Base-by-base conservation (phyloP, 2,888 invertebrate species). In the Euproctis similis region DNA sequence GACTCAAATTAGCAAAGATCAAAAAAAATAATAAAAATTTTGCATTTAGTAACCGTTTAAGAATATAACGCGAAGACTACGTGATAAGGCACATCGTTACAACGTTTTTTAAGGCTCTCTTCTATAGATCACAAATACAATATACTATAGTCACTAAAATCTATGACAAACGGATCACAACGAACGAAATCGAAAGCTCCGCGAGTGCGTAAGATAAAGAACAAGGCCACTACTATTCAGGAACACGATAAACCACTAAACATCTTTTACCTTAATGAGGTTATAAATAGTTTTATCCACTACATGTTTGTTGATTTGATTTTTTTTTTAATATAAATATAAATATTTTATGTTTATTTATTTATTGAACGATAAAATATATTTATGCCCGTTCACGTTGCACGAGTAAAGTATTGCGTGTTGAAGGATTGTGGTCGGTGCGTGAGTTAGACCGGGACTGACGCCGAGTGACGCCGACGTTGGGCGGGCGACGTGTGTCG, bases 21-120 rank as follows among this genome's bases (percentile, higher is more conserved):
- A 33, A 46, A 39, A n/a, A n/a, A n/a, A n/a, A n/a, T n/a, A n/a
- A n/a, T n/a, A n/a, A n/a, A n/a, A n/a, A n/a, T n/a, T n/a, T n/a
- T n/a, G n/a, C n/a, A n/a, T n/a, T n/a, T n/a, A n/a, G n/a, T n/a
- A n/a, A n/a, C n/a, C n/a, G n/a, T n/a, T n/a, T n/a, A n/a, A n/a
- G n/a, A n/a, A 42, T 38, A 47, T 42, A 51, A 51, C 53, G 54
- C 49, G 38, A 59, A 57, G 59, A 68, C 64, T 68, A 73, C 59
- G 62, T 50, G 45, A 45, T 72, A 80, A 81, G 80, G 80, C 81
- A 78, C 80, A 69, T 71, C 55, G 63, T 78, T 77, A 59, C 68
- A 41, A 44, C 59, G 54, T 59, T 53, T 60, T 59, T 53, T 35
- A 43, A 72, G 61, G 60, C 65, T 66, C 57, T 37, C 39, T 31